Evolutionary conservation across 2,113 vertebrate genomes (phyloP), one percentile per base, ranked within the genome.

Genomic region (Mastomys natalensis): DNA sequence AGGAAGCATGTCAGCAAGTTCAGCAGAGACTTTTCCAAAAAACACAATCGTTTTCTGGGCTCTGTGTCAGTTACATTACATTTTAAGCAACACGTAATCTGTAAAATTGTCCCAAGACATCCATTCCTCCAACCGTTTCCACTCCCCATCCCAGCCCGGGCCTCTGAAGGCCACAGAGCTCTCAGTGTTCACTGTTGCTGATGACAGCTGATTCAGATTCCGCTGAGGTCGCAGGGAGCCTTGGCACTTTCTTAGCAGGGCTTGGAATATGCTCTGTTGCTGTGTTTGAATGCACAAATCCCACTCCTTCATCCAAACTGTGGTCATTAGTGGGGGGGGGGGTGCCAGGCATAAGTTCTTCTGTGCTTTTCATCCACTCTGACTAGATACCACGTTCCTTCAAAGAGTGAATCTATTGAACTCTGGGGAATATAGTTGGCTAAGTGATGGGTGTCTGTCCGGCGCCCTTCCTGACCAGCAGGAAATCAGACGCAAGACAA

Each of bases 191-290:
- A 97, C 99, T 99, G 53, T 99, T 99, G 97, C 98, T 99, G 96
- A 99, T 92, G 96, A 98, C 98, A 92, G 99, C 98, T n/a, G 98
- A 97, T 95, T 99, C 99, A 0, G 99, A 94, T 77, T 98, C 98
- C 89, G 98, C 98, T 78, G 98, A 97, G 43, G 98, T 97, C 72
- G 98, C 98, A 66, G 99, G 99, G 95, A 99, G 99, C 97, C 99
- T 99, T 96, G 99, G 99, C 98, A 99, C 99, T 98, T 99, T 99
- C 99, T 99, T 99, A 94, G 98, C 99, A 84, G 99, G 99, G 98
- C 99, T 99, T 95, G 99, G 99, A 97, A 99, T 99, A 93, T 99
- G 99, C 99, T 99, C 99, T 0, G 98, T 95, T 80, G 98, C 97
- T 40, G 96, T 26, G 87, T 96, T 98, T 64, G 99, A 98, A 93